Evolutionary conservation across 92 coral and sea anemone genomes (phyloP), one percentile per base, ranked within the genome.

Genomic region (Plumapathes pennacea): DNA sequence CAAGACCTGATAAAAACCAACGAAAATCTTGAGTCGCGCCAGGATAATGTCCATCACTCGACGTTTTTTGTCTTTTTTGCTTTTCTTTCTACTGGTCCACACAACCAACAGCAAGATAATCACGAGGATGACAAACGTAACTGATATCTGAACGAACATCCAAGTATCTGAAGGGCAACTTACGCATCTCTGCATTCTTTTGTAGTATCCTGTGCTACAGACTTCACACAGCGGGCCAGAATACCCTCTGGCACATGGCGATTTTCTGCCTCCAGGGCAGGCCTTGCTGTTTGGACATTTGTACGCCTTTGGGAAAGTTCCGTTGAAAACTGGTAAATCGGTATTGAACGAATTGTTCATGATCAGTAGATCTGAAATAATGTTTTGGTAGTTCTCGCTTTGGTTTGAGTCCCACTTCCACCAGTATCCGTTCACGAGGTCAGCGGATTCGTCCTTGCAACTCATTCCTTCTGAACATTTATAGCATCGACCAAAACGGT

Each of bases 171-270:
- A 26, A 21, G 58, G 71, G 44, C 59, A 64, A 13, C 20, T 12
- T 23, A 31, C 37, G n/a, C 59, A 64, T 25, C 57, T 26, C 57
- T 64, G 38, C 32, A 66, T 15, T 18, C 46, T 53, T 33, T 40
- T 37, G 19, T 14, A 10, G 13, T 57, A 12, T 10, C 24, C 31
- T 13, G 20, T 2, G n/a, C 2, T 46, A 21, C 64, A 62, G 26
- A 85, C 92, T 80, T 85, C 88, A 44, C 92, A 85, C 10, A 85
- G 71, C 9, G 86, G 88, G 10, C 92, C 92, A 11, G 73, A 80
- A 27, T 85, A 85, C 38, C 92, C 92, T 25, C 68, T 74, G 30
- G 74, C 73, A 27, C 92, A 85, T 15, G 92, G 88, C 3, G 92
- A 80, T 47, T 80, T 59, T 4, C 80, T 57, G 2, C 72, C 68